phyloP scores from a whole-genome alignment of 2,113 vertebrate species.

The Platysternon megacephalum region DNA sequence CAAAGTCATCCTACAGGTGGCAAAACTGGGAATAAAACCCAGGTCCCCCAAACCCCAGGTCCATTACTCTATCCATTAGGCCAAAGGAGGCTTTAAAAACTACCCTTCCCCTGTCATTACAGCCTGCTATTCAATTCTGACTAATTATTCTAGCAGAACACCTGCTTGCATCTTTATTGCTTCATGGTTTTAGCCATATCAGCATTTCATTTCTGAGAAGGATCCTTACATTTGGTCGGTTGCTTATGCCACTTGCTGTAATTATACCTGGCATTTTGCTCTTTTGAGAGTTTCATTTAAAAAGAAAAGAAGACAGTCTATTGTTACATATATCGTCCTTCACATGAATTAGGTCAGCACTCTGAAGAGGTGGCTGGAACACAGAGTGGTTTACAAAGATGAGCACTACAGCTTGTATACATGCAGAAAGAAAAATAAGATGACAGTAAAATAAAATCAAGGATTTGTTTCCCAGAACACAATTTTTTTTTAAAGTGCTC shows the following conservation, averaged over 20 bases:
- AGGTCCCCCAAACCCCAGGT: accelerated
- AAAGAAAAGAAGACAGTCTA: neutral
- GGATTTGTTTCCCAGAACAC: neutral
- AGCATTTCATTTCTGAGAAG: neutral
- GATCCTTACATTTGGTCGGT: neutral
- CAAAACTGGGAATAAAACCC: neutral
- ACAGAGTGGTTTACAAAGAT: neutral
- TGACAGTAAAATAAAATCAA: neutral
- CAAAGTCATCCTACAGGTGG: neutral
- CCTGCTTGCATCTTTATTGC: neutral
- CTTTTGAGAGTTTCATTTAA: neutral
- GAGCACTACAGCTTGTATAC: neutral
- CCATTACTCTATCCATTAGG: accelerated
- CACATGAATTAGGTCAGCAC: accelerated
- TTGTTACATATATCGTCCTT: neutral
- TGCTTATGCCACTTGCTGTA: neutral
- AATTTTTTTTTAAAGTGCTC: neutral
- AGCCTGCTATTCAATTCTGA: neutral
- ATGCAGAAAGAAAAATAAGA: neutral
- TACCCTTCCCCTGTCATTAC: neutral
- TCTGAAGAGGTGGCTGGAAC: neutral
- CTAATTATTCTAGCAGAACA: neutral
- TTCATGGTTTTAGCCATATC: accelerated
- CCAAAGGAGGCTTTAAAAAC: accelerated
- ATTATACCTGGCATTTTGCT: neutral